Base-by-base conservation (phyloP, 1,140 invertebrate genomes). In the Scaptomyza montana region DNA sequence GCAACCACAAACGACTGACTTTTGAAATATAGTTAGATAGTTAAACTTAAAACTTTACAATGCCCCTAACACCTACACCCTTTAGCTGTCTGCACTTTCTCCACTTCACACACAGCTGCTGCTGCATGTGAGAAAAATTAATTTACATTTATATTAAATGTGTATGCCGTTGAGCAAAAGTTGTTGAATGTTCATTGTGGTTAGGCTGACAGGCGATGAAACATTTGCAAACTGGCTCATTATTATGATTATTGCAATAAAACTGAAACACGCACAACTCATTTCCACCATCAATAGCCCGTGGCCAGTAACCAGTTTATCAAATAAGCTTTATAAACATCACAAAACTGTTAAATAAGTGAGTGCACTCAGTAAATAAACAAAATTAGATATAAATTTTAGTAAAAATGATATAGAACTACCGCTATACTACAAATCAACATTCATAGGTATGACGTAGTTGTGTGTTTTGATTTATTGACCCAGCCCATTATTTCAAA, bases 91-190 rank as follows among this genome's bases (percentile, higher is more conserved):
- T 36, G 1, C 8, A 9, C 30, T 6, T 30, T 30, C 30, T 7
- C 5, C 41, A 21, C 8, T 10, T 13, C 19, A 36, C 39, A 16
- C 21, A 19, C n/a, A 43, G 46, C 21, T 50, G 54, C 36, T 30
- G 47, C 7, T 39, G 46, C 59, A 54, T 64, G 49, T 47, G 55
- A 25, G 46, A 74, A 62, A 77, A 74, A 80, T 77, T 69, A 68
- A 77, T 79, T 79, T 79, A 69, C 77, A 79, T 77, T 79, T 79
- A 74, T 70, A 77, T 79, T 50, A 62, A 72, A 78, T 68, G 33
- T 71, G 39, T 62, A 71, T 70, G 66, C 30, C 63, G 62, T 71
- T 66, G 68, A 16, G 33, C 33, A 67, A 66, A 65, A 77, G 12
- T 61, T 74, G 70, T 54, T 57, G 46, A 56, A 64, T 66, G 33